phyloP scores from a whole-genome alignment of 2,797 vertebrate species.

The Helicolenus hilgendorfi region DNA sequence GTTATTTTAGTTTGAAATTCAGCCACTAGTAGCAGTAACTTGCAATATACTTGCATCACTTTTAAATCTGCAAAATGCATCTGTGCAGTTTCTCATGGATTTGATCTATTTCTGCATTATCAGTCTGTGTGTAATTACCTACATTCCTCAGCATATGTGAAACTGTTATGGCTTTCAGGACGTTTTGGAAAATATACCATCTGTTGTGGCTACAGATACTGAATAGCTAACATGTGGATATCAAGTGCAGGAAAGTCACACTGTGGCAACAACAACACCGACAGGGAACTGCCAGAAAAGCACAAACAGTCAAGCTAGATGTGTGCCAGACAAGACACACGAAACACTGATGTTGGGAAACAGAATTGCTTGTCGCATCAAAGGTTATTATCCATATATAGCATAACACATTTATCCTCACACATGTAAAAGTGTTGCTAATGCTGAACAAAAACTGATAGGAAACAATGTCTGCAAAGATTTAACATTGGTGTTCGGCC shows the following conservation, averaged over 20 bases:
- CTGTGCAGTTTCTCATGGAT: not conserved
- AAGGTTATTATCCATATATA: not conserved
- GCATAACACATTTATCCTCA: not conserved
- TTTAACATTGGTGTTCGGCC: not conserved
- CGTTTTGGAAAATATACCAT: not conserved
- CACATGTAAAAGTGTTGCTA: not conserved
- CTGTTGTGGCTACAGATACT: slow-evolving; percentile 17
- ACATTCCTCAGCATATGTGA: not conserved
- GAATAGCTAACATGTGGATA: slow-evolving; percentile 17
- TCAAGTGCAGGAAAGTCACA: slow-evolving; percentile 12
- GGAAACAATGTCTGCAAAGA: not conserved
- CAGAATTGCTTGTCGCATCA: not conserved
- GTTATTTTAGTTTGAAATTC: not conserved
- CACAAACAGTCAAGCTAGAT: not conserved
- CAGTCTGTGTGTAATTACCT: not conserved
- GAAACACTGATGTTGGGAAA: not conserved
- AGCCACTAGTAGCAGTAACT: not conserved
- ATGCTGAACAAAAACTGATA: not conserved
- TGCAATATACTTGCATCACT: not conserved
- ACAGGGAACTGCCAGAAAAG: not conserved
- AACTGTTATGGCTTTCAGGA: not conserved
- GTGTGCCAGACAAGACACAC: not conserved
- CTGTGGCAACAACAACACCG: slow-evolving; percentile 3
- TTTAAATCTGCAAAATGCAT: not conserved
- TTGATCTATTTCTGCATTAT: not conserved